A percentile compares a stretch with the other conserved stretches of the same genome.
phyloP scores from a whole-genome alignment of 2,888 invertebrate genomes.

The Tinea trinotella region DNA sequence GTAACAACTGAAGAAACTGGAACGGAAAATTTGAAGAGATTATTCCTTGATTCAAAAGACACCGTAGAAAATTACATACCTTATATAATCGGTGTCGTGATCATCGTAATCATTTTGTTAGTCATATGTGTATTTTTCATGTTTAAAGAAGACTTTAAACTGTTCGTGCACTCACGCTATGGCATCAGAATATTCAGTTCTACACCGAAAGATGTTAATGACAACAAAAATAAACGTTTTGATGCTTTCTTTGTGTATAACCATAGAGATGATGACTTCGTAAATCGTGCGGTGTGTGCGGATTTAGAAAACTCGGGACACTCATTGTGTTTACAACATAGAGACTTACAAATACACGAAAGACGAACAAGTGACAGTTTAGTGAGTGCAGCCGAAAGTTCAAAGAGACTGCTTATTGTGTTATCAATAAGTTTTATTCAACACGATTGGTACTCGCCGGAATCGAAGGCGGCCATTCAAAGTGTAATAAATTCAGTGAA shows the following conservation, averaged over 20 bases:
- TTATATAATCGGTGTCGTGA: conserved; percentile 79
- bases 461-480: conserved; percentile 85
- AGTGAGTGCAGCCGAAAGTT: conserved; percentile 72
- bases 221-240: conserved; percentile 79
- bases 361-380: conserved; percentile 69
- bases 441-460: conserved; percentile 87
- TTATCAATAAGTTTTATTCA: conserved; percentile 85
- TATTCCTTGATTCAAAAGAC: conserved; percentile 75
- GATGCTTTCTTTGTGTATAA: conserved; percentile 93
- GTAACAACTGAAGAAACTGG: conserved; percentile 76
- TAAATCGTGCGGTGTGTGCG: conserved; percentile 77
- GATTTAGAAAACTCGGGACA: conserved; percentile 80
- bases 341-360: conserved; percentile 73
- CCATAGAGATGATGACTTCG: conserved; percentile 82
- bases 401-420: conserved; percentile 82
- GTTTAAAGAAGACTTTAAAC: conserved; percentile 82
- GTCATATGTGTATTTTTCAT: conserved; percentile 80
- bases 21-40: conserved; percentile 67
- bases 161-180: conserved; percentile 85
- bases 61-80: conserved; percentile 82
- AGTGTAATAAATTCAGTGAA: conserved; percentile 78
- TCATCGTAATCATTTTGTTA: conserved; percentile 78
- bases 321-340: conserved; percentile 78
- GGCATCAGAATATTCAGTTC: conserved; percentile 82
- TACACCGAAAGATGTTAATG: conserved; percentile 66